Percentiles rank a stretch among this genome's conserved stretches.
Conservation (phyloP, 2,888 invertebrate species). For the Platycheirus albimanus region DNA sequence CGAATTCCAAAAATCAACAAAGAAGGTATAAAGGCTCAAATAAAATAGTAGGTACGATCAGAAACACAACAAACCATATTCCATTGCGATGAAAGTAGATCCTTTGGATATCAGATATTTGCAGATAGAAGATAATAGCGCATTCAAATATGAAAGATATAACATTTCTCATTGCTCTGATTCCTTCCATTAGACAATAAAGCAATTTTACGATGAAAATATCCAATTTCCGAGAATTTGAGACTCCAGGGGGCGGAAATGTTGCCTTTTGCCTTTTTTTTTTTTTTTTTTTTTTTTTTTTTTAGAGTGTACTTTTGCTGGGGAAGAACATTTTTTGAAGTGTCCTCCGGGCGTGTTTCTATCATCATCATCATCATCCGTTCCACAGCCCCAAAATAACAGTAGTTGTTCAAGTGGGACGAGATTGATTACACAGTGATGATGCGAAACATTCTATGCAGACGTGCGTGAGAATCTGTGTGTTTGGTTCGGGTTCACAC, state of each 20-base stretch:
- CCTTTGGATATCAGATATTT: not conserved
- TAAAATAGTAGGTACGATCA: no score
- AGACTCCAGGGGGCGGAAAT: not conserved
- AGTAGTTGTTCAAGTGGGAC: not conserved
- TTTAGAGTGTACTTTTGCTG: not conserved
- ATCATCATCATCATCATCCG: not conserved
- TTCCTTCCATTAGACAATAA: slow-evolving; percentile 18
- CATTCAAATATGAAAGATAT: not conserved
- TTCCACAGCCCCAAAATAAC: not conserved
- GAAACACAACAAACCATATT: no score
- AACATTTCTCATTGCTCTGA: slow-evolving; percentile 6
- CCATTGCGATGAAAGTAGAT: no score
- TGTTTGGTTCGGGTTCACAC: no score
- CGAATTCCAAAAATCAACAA: no score
- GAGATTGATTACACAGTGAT: slow-evolving; percentile 13
- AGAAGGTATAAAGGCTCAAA: no score
- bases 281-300: not conserved
- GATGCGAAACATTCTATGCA: not conserved
- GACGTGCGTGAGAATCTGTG: not conserved
- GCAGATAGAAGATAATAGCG: not conserved
- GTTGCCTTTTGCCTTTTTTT: not conserved
- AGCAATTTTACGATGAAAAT: slow-evolving; percentile 35
- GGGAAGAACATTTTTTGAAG: not conserved
- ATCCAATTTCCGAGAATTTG: slow-evolving; percentile 27
- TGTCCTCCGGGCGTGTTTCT: not conserved